phyloP scores from a whole-genome alignment of 2,797 vertebrate genomes.

The Garrulus glandarius region DNA sequence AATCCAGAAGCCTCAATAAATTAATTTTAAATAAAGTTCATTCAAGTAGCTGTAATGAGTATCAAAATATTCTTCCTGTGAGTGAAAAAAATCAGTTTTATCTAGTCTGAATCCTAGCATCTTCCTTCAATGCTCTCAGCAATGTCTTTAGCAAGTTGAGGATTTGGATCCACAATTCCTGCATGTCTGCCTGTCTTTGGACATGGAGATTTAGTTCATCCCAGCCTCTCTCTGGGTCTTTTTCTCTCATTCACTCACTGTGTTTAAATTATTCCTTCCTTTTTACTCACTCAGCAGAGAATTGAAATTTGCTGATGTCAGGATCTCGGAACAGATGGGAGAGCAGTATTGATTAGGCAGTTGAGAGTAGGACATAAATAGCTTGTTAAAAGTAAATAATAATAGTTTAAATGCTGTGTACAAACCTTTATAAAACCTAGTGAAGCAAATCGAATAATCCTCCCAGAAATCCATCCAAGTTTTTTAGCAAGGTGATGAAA shows the following conservation, averaged over 20 bases:
- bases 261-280: slow-evolving; percentile 32
- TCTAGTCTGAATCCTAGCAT: not conserved
- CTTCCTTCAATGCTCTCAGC: not conserved
- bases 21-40: not conserved
- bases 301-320: slow-evolving; percentile 47
- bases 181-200: not conserved
- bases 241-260: not conserved
- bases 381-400: slow-evolving; percentile 65
- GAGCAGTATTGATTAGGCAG: slow-evolving; percentile 51
- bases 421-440: slow-evolving; percentile 45
- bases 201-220: not conserved
- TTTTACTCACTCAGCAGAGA: slow-evolving; percentile 33
- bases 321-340: slow-evolving; percentile 47
- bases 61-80: not conserved
- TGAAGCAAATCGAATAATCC: slow-evolving; percentile 37
- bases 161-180: not conserved
- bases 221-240: not conserved
- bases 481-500: slow-evolving; percentile 47
- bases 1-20: not conserved
- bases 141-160: not conserved
- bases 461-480: not conserved
- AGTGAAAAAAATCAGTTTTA: not conserved
- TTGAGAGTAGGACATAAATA: slow-evolving; percentile 26
- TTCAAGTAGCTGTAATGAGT: not conserved
- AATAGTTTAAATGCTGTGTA: slow-evolving; percentile 44